Evolutionary conservation across 2,888 invertebrate species (phyloP), one percentile per base, ranked within the genome.

Genomic region (Macropis europaea): DNA sequence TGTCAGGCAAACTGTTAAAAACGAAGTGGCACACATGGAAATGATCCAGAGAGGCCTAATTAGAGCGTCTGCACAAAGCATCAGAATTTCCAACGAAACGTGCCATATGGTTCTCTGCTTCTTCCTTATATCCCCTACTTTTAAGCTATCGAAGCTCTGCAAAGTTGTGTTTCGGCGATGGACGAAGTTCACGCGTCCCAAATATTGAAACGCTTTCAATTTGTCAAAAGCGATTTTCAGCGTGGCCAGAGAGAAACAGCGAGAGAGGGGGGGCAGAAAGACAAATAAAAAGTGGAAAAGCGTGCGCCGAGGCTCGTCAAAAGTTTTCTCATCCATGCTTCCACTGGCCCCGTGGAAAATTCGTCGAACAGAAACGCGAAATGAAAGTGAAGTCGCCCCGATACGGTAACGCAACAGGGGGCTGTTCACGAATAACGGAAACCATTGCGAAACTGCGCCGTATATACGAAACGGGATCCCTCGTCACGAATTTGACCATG

Each of bases 251-350:
- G n/a, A n/a, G n/a, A n/a, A n/a, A n/a, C n/a, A n/a, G n/a, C n/a
- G n/a, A n/a, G n/a, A n/a, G n/a, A n/a, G n/a, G n/a, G n/a, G n/a
- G n/a, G n/a, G n/a, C n/a, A 0, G 3, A 7, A 15, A 32, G 30
- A 24, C 9, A 17, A 36, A 13, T 15, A 19, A 32, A 30, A 50
- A 2, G 15, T 3, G 13, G 2, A 13, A 13, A 26, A 28, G 1
- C 6, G 43, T 2, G 24, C 17, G 2, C 26, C 5, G 17, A 17
- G 22, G 30, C 1, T 43, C 7, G 48, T 38, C n/a, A 56, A 62
- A 68, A 68, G 54, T 68, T 68, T 68, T 56, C 62, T 68, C 68
- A 56, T 68, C 38, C 13, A 15, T 24, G 32, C 30, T 66, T 24
- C 52, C 32, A 13, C 19, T 24, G 5, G 15, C 34, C 2, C 24